These are phyloP conservation scores for Tachina grossa DNA, from an alignment of 2,888 invertebrate species.

Conservation along the genomic window DNA sequence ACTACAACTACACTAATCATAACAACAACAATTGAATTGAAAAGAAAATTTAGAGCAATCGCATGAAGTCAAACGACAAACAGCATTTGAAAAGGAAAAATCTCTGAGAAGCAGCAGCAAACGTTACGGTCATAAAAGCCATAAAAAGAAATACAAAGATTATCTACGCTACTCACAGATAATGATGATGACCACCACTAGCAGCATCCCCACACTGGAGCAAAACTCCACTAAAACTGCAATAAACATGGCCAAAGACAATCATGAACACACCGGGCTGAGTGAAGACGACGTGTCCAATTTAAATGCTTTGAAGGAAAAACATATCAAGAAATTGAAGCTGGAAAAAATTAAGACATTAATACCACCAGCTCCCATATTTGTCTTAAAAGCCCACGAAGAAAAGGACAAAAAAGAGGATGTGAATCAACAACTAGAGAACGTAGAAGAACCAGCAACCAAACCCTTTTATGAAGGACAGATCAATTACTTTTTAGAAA, in stretches of 20 bases:
- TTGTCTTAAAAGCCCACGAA: slow-evolving; percentile 58
- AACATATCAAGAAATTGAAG: slow-evolving; percentile 60
- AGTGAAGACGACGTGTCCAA: slow-evolving; percentile 22
- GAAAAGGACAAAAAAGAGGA: slow-evolving; percentile 49
- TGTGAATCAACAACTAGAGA: slow-evolving; percentile 46
- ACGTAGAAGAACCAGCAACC: slow-evolving; percentile 57
- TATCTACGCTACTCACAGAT: slow-evolving; percentile 74
- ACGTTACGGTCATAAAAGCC: slow-evolving; percentile 79
- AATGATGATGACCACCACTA: slow-evolving; percentile 68
- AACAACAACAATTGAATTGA: slow-evolving; percentile 15
- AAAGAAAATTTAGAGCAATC: slow-evolving; percentile 37
- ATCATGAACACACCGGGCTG: slow-evolving; percentile 5
- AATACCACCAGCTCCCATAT: slow-evolving; percentile 72
- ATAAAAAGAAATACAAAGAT: slow-evolving; percentile 81
- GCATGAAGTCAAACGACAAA: slow-evolving; percentile 49
- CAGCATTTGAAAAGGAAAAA: slow-evolving; percentile 79
- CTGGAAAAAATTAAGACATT: slow-evolving; percentile 66
- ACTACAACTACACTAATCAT: background rate
- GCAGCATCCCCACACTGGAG: slow-evolving; percentile 18
- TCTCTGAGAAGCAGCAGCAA: slow-evolving; percentile 77
- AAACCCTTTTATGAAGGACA: slow-evolving; percentile 80
- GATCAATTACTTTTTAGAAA: slow-evolving; percentile 79
- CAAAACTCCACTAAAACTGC: slow-evolving; percentile 28
- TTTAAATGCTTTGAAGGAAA: slow-evolving; percentile 44
- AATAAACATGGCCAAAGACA: slow-evolving; percentile 53